These are phyloP conservation scores for Anguilla obscura DNA, from an alignment of 2,797 vertebrate species.

Conservation along the genomic window DNA sequence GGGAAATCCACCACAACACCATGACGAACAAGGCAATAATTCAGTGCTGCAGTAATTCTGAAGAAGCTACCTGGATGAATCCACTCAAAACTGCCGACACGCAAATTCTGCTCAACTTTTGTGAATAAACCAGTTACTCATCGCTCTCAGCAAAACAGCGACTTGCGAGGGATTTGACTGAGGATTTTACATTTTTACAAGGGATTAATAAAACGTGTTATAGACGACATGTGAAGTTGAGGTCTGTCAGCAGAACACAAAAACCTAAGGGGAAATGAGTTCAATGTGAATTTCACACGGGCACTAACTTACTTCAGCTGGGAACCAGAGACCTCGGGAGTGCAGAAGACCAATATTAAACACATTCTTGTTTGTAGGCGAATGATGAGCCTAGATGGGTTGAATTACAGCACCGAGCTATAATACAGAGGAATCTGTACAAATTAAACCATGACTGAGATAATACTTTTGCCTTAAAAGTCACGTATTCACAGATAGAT, in stretches of 20 bases:
- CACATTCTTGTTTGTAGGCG: background rate
- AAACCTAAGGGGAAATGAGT: background rate
- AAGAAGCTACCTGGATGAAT: background rate
- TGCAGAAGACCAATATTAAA: background rate
- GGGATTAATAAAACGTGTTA: constrained; percentile 7
- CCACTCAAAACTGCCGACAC: background rate
- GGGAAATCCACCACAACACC: background rate
- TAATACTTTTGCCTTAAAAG: background rate
- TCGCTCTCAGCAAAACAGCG: background rate
- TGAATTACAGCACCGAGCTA: background rate
- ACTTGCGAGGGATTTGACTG: background rate
- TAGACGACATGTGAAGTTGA: background rate
- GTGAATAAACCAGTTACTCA: background rate
- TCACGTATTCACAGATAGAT: background rate
- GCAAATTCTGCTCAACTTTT: background rate
- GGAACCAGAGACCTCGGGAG: background rate
- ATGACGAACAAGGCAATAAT: background rate
- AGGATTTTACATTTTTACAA: background rate
- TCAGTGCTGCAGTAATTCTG: background rate
- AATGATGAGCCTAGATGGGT: background rate
- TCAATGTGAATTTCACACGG: background rate
- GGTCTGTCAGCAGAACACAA: constrained; percentile 1
- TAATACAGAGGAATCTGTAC: background rate
- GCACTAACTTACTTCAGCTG: background rate
- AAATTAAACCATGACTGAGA: background rate